Conservation (phyloP, 1,140 invertebrate genomes). For the Drosophila nebulosa region DNA sequence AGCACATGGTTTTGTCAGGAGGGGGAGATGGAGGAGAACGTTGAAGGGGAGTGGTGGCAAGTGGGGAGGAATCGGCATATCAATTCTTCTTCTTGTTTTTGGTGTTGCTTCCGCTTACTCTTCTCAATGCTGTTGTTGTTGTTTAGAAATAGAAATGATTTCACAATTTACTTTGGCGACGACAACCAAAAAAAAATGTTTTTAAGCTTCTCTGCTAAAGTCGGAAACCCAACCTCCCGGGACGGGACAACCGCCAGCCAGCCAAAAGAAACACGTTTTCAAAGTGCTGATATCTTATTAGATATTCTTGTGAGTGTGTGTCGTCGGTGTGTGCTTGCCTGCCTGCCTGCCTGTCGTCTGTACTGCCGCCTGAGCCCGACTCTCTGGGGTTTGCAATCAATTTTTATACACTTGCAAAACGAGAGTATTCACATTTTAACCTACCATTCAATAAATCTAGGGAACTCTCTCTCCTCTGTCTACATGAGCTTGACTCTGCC, state of each 20-base stretch:
- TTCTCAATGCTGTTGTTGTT: conserved; percentile 40
- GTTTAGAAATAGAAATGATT: conserved; percentile 75
- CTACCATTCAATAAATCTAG: no score
- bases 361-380: conserved; percentile 12
- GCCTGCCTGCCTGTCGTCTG: conserved; percentile 14
- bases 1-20: conserved; percentile 23
- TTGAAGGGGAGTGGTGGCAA: background rate
- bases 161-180: conserved; percentile 62
- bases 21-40: background rate
- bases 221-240: conserved; percentile 20
- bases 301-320: conserved; percentile 38
- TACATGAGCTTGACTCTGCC: no score
- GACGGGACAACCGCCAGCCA: conserved; percentile 18
- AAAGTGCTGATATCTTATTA: conserved; percentile 64
- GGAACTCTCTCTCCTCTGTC: no score
- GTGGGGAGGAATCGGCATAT: conserved; percentile 10
- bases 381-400: background rate
- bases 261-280: conserved; percentile 51
- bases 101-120: conserved; percentile 53
- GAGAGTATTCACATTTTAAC: background rate
- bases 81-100: conserved; percentile 34
- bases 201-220: background rate
- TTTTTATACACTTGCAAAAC: background rate
- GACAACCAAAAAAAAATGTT: conserved; percentile 7
- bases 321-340: conserved; percentile 18